Base-by-base conservation (phyloP, 2,113 vertebrate species). In the Bufo gargarizans region DNA sequence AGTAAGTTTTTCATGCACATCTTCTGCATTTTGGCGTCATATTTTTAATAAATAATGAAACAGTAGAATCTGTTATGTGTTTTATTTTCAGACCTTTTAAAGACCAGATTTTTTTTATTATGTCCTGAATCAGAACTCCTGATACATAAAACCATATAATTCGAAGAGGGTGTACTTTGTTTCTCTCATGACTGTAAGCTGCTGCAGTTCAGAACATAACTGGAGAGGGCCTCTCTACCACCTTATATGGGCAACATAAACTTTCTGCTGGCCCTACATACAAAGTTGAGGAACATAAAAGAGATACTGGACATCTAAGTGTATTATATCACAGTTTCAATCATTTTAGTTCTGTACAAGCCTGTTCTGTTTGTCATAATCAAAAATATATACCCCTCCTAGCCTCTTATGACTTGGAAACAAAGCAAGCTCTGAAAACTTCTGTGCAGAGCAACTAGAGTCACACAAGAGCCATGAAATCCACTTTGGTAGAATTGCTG, bases 401-500 rank as follows among this genome's bases (percentile, higher is more conserved):
- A 9, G 45, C 17, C 8, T 20, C 8, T 50, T 49, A 10, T 53
- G 14, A 53, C 4, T 20, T 77, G 19, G 74, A 77, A 77, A 80
- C 1, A 59, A 59, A 80, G 20, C 3, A 43, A 80, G 7, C 33
- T 59, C 33, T 43, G 22, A 80, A 43, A 14, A n/a, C n/a, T 6
- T 81, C 56, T 19, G 12, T 43, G 55, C 13, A 63, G 43, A 81
- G 33, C 58, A 17, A 33, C 78, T 61, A 3, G 77, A 80, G 13
- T 81, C 55, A 43, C n/a, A 59, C 33, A 59, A 22, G 14, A 45
- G 56, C 79, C 56, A 14, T 81, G 79, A 81, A 17, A 81, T 63
- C 55, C 33, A 81, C 33, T 81, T 61, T 81, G 16, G 45, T 53
- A 67, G 59, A 50, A 53, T 69, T 47, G 63, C 81, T 83, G 63